phyloP scores from a whole-genome alignment of 1,140 invertebrate genomes.

The Cataglyphis hispanica region DNA sequence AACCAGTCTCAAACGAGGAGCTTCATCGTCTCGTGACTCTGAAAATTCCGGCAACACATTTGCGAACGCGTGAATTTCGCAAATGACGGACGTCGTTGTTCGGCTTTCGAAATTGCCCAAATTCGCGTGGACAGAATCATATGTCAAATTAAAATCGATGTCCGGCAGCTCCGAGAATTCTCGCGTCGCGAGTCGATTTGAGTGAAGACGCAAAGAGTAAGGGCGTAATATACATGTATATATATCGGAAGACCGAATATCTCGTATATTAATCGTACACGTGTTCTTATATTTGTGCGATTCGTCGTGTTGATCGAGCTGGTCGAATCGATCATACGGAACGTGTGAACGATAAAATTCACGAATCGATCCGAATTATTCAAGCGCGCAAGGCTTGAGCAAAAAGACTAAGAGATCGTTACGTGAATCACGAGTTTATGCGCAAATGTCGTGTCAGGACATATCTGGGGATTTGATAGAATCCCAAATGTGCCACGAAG shows the following conservation, averaged over 20 bases:
- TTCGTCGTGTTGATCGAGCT: neutral
- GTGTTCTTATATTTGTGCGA: too few relatives aligned
- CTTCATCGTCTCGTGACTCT: neutral
- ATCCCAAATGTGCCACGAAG: constrained; percentile 74
- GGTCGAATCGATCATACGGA: neutral
- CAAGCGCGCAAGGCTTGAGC: neutral
- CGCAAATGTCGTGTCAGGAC: constrained; percentile 22
- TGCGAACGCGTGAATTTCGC: neutral
- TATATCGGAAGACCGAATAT: constrained; percentile 29
- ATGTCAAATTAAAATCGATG: constrained; percentile 2
- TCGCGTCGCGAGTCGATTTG: constrained; percentile 9
- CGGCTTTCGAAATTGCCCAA: neutral
- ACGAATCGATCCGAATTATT: neutral
- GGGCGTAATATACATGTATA: neutral
- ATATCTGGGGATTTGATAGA: neutral
- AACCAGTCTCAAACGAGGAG: neutral
- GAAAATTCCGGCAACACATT: neutral
- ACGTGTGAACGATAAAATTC: neutral
- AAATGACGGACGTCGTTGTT: neutral
- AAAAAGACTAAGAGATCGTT: neutral
- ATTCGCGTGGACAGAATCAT: neutral
- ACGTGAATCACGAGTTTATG: neutral
- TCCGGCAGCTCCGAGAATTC: neutral
- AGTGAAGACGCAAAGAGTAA: constrained; percentile 7
- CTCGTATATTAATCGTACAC: neutral